Percentiles rank a stretch among this genome's conserved stretches.
Evolutionary conservation across 2,113 vertebrate species (phyloP).

Genomic region (Clarias batrachus): DNA sequence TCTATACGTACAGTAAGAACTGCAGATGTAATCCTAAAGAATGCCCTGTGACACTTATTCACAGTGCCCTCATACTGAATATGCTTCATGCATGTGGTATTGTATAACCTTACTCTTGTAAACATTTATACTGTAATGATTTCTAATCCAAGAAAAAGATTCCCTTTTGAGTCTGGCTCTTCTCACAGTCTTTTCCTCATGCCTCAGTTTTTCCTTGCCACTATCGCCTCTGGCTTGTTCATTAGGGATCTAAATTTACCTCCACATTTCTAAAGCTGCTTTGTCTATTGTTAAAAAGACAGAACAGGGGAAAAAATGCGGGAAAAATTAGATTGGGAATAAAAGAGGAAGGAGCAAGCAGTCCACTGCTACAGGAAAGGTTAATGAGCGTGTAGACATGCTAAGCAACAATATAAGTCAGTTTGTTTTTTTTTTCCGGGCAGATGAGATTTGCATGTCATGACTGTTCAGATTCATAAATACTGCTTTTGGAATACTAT

Average conservation of each 20-base stretch:
- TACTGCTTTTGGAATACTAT: too few species aligned
- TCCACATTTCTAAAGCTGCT: background rate
- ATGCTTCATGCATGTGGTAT: background rate
- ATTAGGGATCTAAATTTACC: background rate
- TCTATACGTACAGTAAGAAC: background rate
- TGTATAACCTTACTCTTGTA: background rate
- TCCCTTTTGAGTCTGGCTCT: background rate
- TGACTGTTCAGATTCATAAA: too few species aligned
- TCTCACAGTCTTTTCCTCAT: background rate
- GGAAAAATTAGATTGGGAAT: background rate
- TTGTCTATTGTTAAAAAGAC: background rate
- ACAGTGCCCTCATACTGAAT: background rate
- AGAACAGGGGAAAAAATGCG: background rate
- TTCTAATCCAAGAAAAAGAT: background rate
- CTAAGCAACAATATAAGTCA: background rate
- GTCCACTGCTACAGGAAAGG: background rate
- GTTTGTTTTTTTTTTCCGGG: too few species aligned
- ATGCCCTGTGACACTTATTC: background rate
- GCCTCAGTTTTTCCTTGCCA: background rate
- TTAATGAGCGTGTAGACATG: background rate
- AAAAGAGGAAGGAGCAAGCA: background rate
- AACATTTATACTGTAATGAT: background rate
- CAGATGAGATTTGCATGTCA: too few species aligned
- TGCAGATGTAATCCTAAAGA: background rate
- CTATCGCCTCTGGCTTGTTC: background rate